Percentiles rank a stretch among this genome's conserved stretches.
Conservation (phyloP, 1,140 invertebrate genomes). For the Heliconius hermathena region DNA sequence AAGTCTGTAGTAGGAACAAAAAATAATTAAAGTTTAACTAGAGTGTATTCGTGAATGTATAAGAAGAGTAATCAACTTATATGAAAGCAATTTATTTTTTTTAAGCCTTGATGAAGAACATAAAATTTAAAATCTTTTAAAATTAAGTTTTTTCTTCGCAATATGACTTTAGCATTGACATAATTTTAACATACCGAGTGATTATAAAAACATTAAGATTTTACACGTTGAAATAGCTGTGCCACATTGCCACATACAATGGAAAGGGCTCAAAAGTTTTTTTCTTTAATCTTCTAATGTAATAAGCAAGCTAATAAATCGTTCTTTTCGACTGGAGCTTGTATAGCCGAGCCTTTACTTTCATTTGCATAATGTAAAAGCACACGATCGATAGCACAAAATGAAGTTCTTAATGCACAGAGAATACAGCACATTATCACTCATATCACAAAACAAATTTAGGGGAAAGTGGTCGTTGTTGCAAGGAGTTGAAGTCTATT, state of each 20-base stretch:
- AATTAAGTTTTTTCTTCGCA: background rate
- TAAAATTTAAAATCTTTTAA: background rate
- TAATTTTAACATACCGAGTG: background rate
- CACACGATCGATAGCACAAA: conserved; percentile 28
- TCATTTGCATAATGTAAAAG: conserved; percentile 32
- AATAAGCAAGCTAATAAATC: conserved; percentile 25
- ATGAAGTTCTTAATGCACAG: conserved; percentile 30
- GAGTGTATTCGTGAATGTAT: background rate
- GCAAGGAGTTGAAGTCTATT: background rate
- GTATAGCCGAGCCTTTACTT: conserved; percentile 24
- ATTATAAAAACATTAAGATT: conserved; percentile 1
- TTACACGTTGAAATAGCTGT: background rate
- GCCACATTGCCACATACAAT: background rate
- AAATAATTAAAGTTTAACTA: background rate
- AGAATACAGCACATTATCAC: conserved; percentile 20
- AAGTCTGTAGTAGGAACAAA: no score
- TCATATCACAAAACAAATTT: background rate
- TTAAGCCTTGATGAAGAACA: background rate
- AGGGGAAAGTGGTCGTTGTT: background rate
- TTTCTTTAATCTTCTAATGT: background rate
- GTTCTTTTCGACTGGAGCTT: conserved; percentile 13
- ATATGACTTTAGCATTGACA: conserved; percentile 9
- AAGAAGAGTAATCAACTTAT: background rate
- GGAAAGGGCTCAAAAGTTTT: background rate
- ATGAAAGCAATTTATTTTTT: background rate